phyloP scores from a whole-genome alignment of 2,888 invertebrate species.

The Melikaiella ostensackeni region DNA sequence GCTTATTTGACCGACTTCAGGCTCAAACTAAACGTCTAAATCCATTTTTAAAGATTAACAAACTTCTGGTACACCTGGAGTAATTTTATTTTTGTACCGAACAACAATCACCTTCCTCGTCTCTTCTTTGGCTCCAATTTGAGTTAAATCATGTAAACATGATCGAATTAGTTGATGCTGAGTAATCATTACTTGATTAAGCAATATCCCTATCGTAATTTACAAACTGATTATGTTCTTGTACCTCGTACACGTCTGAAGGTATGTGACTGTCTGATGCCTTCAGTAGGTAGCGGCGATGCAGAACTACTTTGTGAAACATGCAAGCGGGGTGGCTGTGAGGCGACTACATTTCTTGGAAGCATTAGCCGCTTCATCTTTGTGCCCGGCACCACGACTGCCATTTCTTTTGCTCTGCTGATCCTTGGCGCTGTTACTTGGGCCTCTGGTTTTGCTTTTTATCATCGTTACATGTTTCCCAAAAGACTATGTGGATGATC shows the following conservation, averaged over 20 bases:
- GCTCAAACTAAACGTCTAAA: neutral
- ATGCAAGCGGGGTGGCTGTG: slow-evolving; percentile 13
- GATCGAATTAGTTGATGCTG: neutral
- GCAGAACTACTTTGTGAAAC: neutral
- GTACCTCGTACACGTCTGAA: neutral
- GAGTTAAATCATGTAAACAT: neutral
- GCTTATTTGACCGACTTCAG: neutral
- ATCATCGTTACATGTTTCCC: slow-evolving; percentile 46
- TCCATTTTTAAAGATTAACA: neutral
- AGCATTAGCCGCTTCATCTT: slow-evolving; percentile 60
- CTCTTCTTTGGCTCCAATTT: neutral
- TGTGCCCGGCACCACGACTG: slow-evolving; percentile 58
- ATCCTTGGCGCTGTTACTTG: slow-evolving; percentile 62
- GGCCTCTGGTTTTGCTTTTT: slow-evolving; percentile 55
- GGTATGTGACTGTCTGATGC: neutral
- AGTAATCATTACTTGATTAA: neutral
- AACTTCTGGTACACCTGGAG: neutral
- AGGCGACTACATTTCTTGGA: slow-evolving; percentile 45
- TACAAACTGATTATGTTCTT: neutral
- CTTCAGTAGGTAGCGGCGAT: slow-evolving; percentile 12
- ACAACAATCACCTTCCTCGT: neutral
- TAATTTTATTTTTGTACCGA: neutral
- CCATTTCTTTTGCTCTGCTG: slow-evolving; percentile 65
- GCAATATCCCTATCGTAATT: neutral
- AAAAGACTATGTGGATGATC: slow-evolving; percentile 42